Base-by-base conservation (phyloP, 1,140 invertebrate genomes). In the Holotrichia oblita region DNA sequence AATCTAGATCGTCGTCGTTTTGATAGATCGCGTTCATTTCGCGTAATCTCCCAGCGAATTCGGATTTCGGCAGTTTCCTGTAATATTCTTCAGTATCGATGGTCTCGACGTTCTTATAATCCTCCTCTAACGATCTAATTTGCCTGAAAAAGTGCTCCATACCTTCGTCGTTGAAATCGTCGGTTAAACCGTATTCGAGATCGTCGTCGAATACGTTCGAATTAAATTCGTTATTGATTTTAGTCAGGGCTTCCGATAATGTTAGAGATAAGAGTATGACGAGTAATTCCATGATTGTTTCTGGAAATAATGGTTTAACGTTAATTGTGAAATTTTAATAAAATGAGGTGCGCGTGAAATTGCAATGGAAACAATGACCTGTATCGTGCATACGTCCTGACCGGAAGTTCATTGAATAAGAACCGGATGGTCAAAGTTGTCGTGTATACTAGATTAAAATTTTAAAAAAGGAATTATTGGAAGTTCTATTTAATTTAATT, bases 101-200 rank as follows among this genome's bases (percentile, higher is more conserved):
- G 0, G 22, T 40, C 34, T 77, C 77, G 6, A 72, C 17, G 27
- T 73, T 74, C 27, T 24, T 24, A 59, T 41, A 44, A 14, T 55
- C 77, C 12, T 78, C 72, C 48, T 79, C 78, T 24, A 79, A 81
- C 12, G 72, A 75, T 34, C 78, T 76, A 20, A 80, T 55, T 14
- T 77, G 41, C 40, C 79, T 80, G 42, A 82, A 83, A 73, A 81
- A 83, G 20, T 78, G 74, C 8, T 80, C 79, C 59, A 82, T 82
- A 7, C 80, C 76, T 34, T 83, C 82, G 4, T 72, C 73, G 2
- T 80, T 74, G 12, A 17, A 34, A 77, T 80, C 40, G 77, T 80
- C 77, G 77, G 73, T 20, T 80, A 55, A 48, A 79, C 78, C n/a
- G 81, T 48, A 76, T 81, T 80, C 61, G 61, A 82, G 79, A 44